phyloP scores from a whole-genome alignment of 1,140 invertebrate genomes.

The Geopemphigus sp. region DNA sequence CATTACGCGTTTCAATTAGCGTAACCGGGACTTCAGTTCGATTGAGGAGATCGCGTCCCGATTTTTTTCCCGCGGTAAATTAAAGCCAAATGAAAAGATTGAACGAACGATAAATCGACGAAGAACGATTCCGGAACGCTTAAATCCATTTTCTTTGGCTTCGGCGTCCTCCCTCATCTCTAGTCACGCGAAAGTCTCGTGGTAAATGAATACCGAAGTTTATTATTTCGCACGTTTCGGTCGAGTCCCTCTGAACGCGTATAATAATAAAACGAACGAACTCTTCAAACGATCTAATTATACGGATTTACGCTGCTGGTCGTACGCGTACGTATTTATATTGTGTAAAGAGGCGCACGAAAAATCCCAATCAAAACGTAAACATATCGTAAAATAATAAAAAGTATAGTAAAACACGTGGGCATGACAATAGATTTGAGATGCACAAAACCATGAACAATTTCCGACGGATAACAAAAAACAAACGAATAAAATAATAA shows the following conservation, averaged over 20 bases:
- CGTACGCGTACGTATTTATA: background rate
- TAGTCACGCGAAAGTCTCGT: no score
- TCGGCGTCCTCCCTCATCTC: no score
- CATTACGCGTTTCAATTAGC: no score
- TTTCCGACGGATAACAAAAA: constrained; percentile 29
- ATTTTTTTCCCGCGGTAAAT: no score
- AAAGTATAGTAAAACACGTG: constrained; percentile 3
- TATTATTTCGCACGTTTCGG: background rate
- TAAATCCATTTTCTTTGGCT: no score
- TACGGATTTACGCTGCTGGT: background rate
- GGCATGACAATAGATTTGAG: constrained; percentile 45
- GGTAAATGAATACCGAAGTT: no score
- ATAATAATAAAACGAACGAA: constrained; percentile 9
- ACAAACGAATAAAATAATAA: background rate
- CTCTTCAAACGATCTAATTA: background rate
- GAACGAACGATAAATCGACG: no score
- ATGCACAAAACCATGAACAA: constrained; percentile 36
- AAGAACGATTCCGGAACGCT: no score
- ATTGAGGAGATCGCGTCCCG: no score
- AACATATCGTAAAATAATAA: background rate
- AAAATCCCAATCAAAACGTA: background rate
- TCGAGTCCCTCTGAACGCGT: constrained; percentile 8
- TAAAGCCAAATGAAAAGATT: no score
- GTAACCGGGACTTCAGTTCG: no score
- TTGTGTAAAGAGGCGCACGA: constrained; percentile 1